These are phyloP conservation scores for Tupaia tana DNA, from an alignment of 2,113 vertebrate species.

Conservation along the genomic window DNA sequence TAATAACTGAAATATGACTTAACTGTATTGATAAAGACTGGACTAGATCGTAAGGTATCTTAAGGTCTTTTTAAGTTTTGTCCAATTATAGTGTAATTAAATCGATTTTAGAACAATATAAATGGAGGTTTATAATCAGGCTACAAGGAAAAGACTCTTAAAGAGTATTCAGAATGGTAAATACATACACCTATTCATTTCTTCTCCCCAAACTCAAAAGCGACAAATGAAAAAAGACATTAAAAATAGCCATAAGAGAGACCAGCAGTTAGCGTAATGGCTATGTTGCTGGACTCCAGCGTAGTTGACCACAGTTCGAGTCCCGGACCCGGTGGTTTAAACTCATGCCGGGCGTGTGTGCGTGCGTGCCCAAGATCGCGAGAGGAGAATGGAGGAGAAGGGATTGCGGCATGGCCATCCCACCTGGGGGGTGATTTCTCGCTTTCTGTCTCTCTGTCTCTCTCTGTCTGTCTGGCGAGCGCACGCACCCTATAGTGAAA, in stretches of 20 bases:
- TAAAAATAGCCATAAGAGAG: neutral
- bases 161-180: conserved; percentile 4
- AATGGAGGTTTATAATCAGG: neutral
- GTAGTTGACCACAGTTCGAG: too few relatives aligned
- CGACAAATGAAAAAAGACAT: conserved; percentile 21
- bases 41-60: neutral
- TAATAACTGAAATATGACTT: conserved; percentile 9
- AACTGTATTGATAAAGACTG: neutral
- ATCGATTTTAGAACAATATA: neutral
- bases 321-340: too few relatives aligned
- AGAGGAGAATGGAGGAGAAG: too few relatives aligned
- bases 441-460: too few relatives aligned
- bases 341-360: too few relatives aligned
- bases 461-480: too few relatives aligned
- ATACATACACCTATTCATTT: neutral
- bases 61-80: conserved; percentile 33
- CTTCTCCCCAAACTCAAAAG: neutral
- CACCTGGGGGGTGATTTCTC: too few relatives aligned
- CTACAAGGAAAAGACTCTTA: neutral
- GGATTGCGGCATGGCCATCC: too few relatives aligned
- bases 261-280: too few relatives aligned
- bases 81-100: neutral
- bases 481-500: too few relatives aligned
- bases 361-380: too few relatives aligned
- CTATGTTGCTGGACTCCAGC: too few relatives aligned